These are phyloP conservation scores for Ciona savignyi DNA, from an alignment of 23 tunicate species.

Conservation along the genomic window DNA sequence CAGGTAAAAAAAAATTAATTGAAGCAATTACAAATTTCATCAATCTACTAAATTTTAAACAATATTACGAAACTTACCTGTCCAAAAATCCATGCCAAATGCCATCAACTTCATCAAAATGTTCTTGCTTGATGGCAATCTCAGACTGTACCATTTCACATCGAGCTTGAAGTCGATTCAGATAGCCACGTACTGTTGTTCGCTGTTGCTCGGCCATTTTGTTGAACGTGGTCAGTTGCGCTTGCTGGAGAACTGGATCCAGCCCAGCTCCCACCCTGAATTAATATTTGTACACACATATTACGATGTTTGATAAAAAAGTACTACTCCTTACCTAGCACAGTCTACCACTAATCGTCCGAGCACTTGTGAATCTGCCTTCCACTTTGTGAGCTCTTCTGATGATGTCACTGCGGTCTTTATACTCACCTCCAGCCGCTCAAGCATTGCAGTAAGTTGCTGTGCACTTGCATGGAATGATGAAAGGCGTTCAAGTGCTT, in stretches of 20 bases:
- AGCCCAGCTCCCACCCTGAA: constrained; percentile 48
- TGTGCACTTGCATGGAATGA: constrained; percentile 31
- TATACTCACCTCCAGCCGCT: constrained; percentile 37
- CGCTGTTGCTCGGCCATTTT: constrained; percentile 20
- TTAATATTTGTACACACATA: background rate
- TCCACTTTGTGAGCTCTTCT: constrained; percentile 62
- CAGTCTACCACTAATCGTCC: constrained; percentile 31
- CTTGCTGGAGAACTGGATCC: constrained; percentile 73
- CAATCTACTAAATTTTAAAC: too few species aligned
- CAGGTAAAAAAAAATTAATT: too few species aligned
- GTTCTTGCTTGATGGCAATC: constrained; percentile 66
- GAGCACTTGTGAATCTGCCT: constrained; percentile 40
- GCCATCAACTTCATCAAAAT: constrained; percentile 85
- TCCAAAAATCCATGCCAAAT: constrained; percentile 73
- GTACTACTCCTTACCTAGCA: constrained; percentile 12
- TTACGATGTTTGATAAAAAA: background rate
- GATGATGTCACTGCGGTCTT: constrained; percentile 38
- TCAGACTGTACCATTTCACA: constrained; percentile 40
- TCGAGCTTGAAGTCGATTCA: constrained; percentile 65
- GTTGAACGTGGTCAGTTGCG: constrained; percentile 68
- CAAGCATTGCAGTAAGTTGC: constrained; percentile 16
- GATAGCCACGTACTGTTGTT: constrained; percentile 64
- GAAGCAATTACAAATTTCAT: too few species aligned
- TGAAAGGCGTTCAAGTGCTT: constrained; percentile 49
- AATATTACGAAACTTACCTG: constrained; percentile 19